These are phyloP conservation scores for Emydocephalus ijimae DNA, from an alignment of 2,113 vertebrate species.

Conservation along the genomic window DNA sequence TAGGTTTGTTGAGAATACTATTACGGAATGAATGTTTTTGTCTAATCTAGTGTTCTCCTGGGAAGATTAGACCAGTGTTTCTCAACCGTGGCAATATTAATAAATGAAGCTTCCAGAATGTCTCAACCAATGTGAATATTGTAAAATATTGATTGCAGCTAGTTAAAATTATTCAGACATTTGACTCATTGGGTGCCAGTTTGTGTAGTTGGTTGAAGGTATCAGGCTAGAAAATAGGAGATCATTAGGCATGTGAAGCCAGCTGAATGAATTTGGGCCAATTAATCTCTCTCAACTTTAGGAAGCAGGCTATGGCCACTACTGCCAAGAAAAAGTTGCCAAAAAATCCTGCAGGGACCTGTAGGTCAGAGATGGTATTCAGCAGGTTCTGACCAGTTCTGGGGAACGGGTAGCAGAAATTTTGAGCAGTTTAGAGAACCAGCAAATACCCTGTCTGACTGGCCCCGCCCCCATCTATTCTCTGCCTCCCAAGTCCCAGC, in stretches of 20 bases:
- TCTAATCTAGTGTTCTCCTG: background rate
- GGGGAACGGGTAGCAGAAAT: too few relatives aligned
- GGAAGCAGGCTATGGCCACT: background rate
- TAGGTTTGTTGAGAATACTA: background rate
- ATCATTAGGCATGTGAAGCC: background rate
- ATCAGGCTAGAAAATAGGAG: background rate
- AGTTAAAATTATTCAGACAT: background rate
- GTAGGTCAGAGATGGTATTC: background rate
- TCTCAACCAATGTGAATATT: background rate
- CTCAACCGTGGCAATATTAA: background rate
- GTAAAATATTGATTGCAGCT: background rate
- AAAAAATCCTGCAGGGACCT: background rate
- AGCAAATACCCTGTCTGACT: too few relatives aligned
- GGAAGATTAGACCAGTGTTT: background rate
- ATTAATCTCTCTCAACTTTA: background rate
- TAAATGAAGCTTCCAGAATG: background rate
- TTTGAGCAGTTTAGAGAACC: too few relatives aligned
- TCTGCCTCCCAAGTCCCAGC: too few relatives aligned
- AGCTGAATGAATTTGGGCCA: background rate
- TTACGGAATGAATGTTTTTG: background rate
- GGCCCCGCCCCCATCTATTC: too few relatives aligned
- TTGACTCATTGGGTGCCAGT: background rate
- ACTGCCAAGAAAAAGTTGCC: background rate
- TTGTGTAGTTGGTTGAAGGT: background rate
- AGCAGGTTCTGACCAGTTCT: too few relatives aligned